Conservation (phyloP, 2,113 vertebrate genomes). For the Polypterus senegalus region DNA sequence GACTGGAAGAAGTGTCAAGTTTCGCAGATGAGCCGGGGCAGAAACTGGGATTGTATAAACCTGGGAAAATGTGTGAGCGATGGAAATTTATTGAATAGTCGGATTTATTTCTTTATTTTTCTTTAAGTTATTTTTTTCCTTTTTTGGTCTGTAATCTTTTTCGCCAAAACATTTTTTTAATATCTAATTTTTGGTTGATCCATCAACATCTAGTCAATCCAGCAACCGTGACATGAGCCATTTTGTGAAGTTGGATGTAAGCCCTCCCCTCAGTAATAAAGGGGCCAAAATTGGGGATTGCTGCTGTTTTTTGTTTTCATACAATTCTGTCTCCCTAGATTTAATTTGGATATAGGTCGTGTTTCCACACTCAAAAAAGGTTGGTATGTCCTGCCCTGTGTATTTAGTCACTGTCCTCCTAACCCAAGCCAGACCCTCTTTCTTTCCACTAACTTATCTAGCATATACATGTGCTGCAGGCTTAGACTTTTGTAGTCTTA, state of each 20-base stretch:
- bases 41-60: too few species aligned
- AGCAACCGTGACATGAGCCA: constrained; percentile 66
- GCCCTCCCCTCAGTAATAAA: constrained; percentile 50
- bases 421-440: constrained; percentile 79
- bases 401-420: constrained; percentile 95
- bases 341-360: constrained; percentile 99
- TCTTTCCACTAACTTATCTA: constrained; percentile 18
- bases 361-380: constrained; percentile 99
- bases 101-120: constrained; percentile 17
- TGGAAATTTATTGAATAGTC: too few species aligned
- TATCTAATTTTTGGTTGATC: constrained; percentile 51
- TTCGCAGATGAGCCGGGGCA: too few species aligned
- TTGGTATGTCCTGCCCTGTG: constrained; percentile 99
- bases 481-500: constrained; percentile 49
- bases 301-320: constrained; percentile 64
- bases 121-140: constrained; percentile 40
- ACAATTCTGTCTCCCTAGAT: constrained; percentile 97
- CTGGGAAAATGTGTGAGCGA: too few species aligned
- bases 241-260: constrained; percentile 67
- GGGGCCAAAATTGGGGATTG: constrained; percentile 73
- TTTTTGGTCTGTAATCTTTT: constrained; percentile 25
- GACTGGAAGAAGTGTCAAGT: constrained; percentile 29
- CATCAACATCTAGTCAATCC: constrained; percentile 57
- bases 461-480: constrained; percentile 54
- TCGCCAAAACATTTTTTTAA: constrained; percentile 26